Conservation (phyloP, 2,113 vertebrate genomes). For the Thamnaconus septentrionalis region DNA sequence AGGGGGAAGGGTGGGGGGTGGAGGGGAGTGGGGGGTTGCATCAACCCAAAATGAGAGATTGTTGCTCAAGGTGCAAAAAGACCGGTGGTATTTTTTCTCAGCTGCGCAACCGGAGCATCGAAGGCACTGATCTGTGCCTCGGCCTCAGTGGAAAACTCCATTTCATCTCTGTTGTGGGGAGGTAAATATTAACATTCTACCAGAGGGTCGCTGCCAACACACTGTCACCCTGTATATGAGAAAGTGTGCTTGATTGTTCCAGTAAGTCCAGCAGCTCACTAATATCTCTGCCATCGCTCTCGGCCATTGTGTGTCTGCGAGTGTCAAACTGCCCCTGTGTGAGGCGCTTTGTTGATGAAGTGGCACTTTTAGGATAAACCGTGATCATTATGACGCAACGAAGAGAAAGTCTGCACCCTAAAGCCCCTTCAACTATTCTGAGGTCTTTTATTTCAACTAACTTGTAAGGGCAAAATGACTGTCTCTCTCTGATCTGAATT, state of each 20-base stretch:
- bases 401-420: background rate
- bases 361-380: background rate
- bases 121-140: slow-evolving; percentile 10
- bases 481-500: too few species aligned
- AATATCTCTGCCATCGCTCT: slow-evolving; percentile 31
- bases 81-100: background rate
- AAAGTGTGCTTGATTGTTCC: slow-evolving; percentile 54
- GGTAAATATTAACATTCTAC: slow-evolving; percentile 72
- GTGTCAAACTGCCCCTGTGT: background rate
- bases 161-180: slow-evolving; percentile 38
- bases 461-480: too few species aligned
- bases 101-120: slow-evolving; percentile 11
- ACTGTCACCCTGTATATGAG: slow-evolving; percentile 56
- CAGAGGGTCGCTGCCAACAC: slow-evolving; percentile 41
- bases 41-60: background rate
- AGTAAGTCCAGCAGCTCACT: slow-evolving; percentile 18
- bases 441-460: too few species aligned
- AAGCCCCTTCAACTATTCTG: too few species aligned
- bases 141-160: slow-evolving; percentile 58
- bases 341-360: background rate
- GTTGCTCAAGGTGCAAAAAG: slow-evolving; percentile 1
- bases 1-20: too few species aligned
- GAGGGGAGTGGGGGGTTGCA: too few species aligned
- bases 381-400: background rate
- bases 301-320: background rate